A percentile compares a stretch with the other conserved stretches of the same genome.
Evolutionary conservation across 2,888 invertebrate genomes (phyloP).

Genomic region (Mechanitis mazaeus): DNA sequence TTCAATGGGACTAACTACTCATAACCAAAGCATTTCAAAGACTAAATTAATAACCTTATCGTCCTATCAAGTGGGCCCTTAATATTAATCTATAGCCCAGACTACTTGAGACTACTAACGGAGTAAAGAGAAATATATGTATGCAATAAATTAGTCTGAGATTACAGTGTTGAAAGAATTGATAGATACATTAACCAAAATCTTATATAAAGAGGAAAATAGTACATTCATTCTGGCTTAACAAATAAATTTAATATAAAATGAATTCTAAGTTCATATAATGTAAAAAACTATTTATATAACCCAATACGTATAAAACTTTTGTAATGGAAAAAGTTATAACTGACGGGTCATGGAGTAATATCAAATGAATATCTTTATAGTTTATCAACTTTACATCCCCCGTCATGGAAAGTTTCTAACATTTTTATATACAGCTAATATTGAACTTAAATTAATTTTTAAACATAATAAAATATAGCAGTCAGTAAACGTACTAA

Average conservation of each 20-base stretch:
- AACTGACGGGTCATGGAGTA: conserved; percentile 16
- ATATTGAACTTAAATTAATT: neutral
- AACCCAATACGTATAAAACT: conserved; percentile 17
- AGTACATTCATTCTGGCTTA: too few species aligned
- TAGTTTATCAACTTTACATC: conserved; percentile 4
- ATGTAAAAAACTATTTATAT: neutral
- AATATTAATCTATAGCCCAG: conserved; percentile 19
- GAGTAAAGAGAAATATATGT: too few species aligned
- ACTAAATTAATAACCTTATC: conserved; percentile 26
- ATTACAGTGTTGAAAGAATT: too few species aligned
- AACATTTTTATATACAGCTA: neutral
- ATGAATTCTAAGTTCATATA: neutral
- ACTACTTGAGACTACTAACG: conserved; percentile 16
- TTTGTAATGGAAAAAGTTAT: conserved; percentile 25
- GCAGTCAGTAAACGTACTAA: too few species aligned
- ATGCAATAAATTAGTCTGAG: too few species aligned
- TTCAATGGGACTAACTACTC: neutral
- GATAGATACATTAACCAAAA: too few species aligned
- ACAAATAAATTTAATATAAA: neutral
- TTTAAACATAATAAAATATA: too few species aligned
- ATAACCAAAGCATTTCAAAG: conserved; percentile 11
- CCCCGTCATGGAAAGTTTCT: neutral
- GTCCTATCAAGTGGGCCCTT: conserved; percentile 20
- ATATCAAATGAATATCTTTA: conserved; percentile 2
- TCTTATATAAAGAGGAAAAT: too few species aligned